Evolutionary conservation across 2,797 vertebrate species (phyloP).

Genomic region (Hydrolagus colliei): DNA sequence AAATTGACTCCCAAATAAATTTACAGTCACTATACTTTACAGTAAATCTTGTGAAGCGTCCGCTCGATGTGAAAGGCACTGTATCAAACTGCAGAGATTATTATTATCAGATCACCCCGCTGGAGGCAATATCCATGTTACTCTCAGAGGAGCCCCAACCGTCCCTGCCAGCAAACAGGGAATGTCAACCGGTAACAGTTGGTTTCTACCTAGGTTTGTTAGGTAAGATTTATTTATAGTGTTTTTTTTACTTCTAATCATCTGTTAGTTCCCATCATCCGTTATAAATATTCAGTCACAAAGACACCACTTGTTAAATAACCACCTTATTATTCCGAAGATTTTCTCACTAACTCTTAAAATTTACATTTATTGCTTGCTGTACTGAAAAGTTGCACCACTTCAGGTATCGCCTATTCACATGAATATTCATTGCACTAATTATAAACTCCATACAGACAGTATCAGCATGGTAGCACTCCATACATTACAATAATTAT

Average conservation of each 20-base stretch:
- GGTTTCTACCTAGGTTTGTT: neutral
- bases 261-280: neutral
- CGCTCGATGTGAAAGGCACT: too few relatives aligned
- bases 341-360: slow-evolving; percentile 2
- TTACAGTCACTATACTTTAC: too few relatives aligned
- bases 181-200: neutral
- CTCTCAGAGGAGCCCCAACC: neutral
- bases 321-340: slow-evolving; percentile 18
- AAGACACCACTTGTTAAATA: neutral
- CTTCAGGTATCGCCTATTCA: slow-evolving; percentile 11
- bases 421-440: slow-evolving; percentile 24
- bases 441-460: slow-evolving; percentile 19
- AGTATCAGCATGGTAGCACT: slow-evolving; percentile 4
- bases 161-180: too few relatives aligned
- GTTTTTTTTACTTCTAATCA: neutral
- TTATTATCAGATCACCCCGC: too few relatives aligned
- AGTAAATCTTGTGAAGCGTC: too few relatives aligned
- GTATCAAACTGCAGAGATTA: too few relatives aligned
- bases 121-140: neutral
- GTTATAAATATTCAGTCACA: slow-evolving; percentile 14
- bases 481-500: slow-evolving; percentile 22
- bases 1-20: too few relatives aligned
- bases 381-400: slow-evolving; percentile 1
- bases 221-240: neutral
- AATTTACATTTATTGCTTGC: slow-evolving; percentile 27